Base-by-base conservation (phyloP, 1,140 invertebrate species). In the Yoshiicerus persimilis region DNA sequence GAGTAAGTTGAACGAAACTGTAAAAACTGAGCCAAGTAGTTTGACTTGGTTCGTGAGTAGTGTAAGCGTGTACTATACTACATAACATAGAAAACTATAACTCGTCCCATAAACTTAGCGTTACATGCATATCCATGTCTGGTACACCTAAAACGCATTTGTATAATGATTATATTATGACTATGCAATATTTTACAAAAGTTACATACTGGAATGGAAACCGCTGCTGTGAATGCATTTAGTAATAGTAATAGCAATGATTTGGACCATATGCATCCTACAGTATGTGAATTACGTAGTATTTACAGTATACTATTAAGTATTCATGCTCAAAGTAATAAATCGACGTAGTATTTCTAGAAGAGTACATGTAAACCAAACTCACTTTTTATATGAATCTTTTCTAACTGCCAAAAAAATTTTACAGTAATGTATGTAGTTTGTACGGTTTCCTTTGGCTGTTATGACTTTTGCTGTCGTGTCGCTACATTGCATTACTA, bases 1-100 rank as follows among this genome's bases (percentile, higher is more conserved):
- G 34, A n/a, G 75, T 36, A 80, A 80, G 75, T 80, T 80, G 75
- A 80, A 80, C 38, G 75, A 80, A 80, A 80, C 75, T 80, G 32
- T 38, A 80, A 80, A 80, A 80, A 80, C 16, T 32, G 13, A 36
- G 47, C 30, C 16, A 80, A 80, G 75, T 38, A 13, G 75, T 80
- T 80, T 80, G 30, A 70, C 66, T 70, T 32, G 25, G 75, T 80
- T n/a, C 20, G 47, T n/a, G 47, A 56, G 47, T 56, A 16, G 20
- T n/a, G 6, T n/a, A 56, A 16, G 47, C n/a, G 38, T 39, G 47
- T 56, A n/a, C 47, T 56, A 56, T 56, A n/a, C 20, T 20, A 47
- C 16, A 47, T 16, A 16, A 56, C 47, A 56, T 56, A 56, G n/a
- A 56, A 56, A 6, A n/a, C 20, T 6, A 56, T n/a, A 56, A 56